Base-by-base conservation (phyloP, 2,888 invertebrate genomes). In the Lagria hirta region DNA sequence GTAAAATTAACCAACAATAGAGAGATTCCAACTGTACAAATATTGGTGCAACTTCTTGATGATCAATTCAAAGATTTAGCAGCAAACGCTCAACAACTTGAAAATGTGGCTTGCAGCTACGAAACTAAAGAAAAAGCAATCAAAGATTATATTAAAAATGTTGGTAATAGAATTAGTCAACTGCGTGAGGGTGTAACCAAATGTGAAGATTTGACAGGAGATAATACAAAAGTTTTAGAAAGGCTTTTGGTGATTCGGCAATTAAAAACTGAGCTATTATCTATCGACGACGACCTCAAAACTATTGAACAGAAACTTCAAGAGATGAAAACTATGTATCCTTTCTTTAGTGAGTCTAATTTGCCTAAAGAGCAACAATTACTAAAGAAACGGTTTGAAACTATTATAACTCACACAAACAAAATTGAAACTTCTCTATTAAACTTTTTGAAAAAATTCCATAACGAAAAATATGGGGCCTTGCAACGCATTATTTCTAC, bases 131-230 rank as follows among this genome's bases (percentile, higher is more conserved):
- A 92, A 66, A 82, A 80, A 49, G 77, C 77, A 38, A 75, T 92
- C 3, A 81, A 85, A 51, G 78, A 80, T 28, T 81, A 82, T 13
- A 81, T 90, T 10, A 91, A 89, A 70, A 73, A 73, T 3, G 76
- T 83, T 0, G 82, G 83, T 3, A 87, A 86, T 46, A 76, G 75
- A 47, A 78, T 92, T 0, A 82, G 83, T 8, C 82, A 80, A 65
- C 75, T 90, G 11, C 81, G 91, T 10, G 91, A 92, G 62, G 82
- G 84, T 23, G 81, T 92, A n/a, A 85, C 89, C 23, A 87, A 88
- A 68, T 92, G 91, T 64, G 93, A 93, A 64, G 92, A 92, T 62
- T 79, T 91, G 72, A 87, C 88, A 2, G 94, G 95, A 0, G 88
- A 89, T 55, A 91, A 92, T 60, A 78, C 80, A 1, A 88, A 89